These are phyloP conservation scores for Pollenia labialis DNA, from an alignment of 2,888 invertebrate genomes.

Conservation along the genomic window DNA sequence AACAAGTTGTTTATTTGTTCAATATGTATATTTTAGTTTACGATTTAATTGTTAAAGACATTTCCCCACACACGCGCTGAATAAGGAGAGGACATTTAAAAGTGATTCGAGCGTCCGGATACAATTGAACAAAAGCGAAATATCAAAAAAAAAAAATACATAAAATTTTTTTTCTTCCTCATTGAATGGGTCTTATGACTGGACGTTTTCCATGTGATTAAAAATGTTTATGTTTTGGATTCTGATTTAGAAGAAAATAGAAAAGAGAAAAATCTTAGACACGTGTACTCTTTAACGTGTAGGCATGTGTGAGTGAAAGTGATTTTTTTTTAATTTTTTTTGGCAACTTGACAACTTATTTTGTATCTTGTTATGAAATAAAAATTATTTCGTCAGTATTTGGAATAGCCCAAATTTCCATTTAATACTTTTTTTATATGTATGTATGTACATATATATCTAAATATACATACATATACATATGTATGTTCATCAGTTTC, in stretches of 20 bases:
- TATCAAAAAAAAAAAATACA: not conserved
- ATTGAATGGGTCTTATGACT: constrained; percentile 20
- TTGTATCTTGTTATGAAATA: not conserved
- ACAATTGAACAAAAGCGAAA: constrained; percentile 2
- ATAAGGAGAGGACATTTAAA: constrained; percentile 37
- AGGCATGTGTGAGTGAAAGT: not conserved
- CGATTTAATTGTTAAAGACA: not conserved
- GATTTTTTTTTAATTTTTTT: not conserved
- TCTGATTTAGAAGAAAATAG: not conserved
- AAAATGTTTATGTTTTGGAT: not conserved
- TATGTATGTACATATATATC: no score
- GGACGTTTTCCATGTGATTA: constrained; percentile 36
- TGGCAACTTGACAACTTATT: constrained; percentile 51
- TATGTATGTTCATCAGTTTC: not conserved
- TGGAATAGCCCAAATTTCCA: constrained; percentile 45
- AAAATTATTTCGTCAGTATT: constrained; percentile 11
- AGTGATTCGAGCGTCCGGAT: not conserved
- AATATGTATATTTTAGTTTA: not conserved
- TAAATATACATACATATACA: not conserved
- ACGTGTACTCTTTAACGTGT: not conserved
- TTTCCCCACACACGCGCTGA: constrained; percentile 12
- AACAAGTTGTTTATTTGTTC: constrained; percentile 1
- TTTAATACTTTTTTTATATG: not conserved
- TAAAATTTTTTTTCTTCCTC: not conserved
- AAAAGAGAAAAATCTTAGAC: not conserved